Conservation (phyloP, 2,888 invertebrate genomes). For the Phorcus lineatus region DNA sequence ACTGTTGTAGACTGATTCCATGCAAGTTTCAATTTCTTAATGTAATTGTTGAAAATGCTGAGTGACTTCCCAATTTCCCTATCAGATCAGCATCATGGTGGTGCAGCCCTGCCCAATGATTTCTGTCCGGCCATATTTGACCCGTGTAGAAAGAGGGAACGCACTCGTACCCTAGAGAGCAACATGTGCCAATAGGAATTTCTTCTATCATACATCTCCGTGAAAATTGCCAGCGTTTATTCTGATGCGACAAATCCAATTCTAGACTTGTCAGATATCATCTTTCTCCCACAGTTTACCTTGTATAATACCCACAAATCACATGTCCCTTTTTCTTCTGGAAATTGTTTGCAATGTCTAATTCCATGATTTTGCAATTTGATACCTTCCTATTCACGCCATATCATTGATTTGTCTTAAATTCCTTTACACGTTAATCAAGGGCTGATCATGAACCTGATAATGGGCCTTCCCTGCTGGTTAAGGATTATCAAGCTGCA, state of each 20-base stretch:
- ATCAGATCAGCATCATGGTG: too few relatives aligned
- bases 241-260: conserved; percentile 11
- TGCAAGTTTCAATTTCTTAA: too few relatives aligned
- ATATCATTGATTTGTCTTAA: not conserved
- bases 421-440: too few relatives aligned
- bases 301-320: not conserved
- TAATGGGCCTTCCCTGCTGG: too few relatives aligned
- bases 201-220: not conserved
- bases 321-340: not conserved
- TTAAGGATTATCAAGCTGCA: too few relatives aligned
- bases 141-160: not conserved
- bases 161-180: not conserved
- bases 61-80: too few relatives aligned
- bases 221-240: not conserved
- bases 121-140: not conserved
- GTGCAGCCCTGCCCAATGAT: not conserved
- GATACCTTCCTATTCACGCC: not conserved
- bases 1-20: too few relatives aligned
- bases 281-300: not conserved
- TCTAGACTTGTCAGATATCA: not conserved
- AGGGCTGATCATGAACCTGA: too few relatives aligned
- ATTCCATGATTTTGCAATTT: not conserved
- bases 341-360: not conserved
- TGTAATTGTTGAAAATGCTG: too few relatives aligned
- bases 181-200: conserved; percentile 12